Percentiles rank a stretch among this genome's conserved stretches.
phyloP scores from a whole-genome alignment of 2,797 vertebrate species.

The Champsocephalus esox region DNA sequence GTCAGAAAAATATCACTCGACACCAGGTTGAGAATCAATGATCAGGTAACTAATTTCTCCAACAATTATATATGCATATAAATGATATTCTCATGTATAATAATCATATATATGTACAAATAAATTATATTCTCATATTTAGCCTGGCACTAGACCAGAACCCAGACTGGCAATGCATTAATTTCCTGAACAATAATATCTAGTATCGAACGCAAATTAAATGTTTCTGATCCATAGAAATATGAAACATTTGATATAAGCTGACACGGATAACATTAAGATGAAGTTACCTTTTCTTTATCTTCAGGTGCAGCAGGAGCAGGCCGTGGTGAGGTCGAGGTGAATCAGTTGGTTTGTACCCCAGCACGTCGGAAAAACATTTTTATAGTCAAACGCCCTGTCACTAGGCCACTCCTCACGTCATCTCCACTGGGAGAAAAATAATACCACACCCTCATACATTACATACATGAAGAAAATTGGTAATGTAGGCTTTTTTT shows the following conservation, averaged over 20 bases:
- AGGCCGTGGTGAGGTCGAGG: conserved; percentile 24
- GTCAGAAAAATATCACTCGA: no score
- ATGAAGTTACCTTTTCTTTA: conserved; percentile 62
- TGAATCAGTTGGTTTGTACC: conserved; percentile 3
- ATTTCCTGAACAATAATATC: neutral
- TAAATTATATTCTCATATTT: neutral
- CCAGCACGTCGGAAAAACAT: conserved; percentile 6
- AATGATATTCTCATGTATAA: neutral
- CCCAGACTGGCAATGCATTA: neutral
- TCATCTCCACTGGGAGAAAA: conserved; percentile 18
- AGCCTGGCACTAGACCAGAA: neutral
- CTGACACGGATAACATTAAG: neutral
- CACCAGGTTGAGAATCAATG: no score
- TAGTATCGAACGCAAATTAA: neutral
- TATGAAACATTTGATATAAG: neutral
- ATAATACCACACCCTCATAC: conserved; percentile 24
- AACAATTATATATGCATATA: neutral
- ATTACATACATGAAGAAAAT: neutral
- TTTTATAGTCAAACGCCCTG: conserved; percentile 67
- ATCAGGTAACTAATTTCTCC: no score
- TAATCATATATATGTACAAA: neutral
- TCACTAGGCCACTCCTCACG: conserved; percentile 62
- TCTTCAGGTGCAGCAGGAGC: conserved; percentile 45
- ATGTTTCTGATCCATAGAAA: neutral
- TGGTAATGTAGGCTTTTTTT: neutral